Evolutionary conservation across 2,888 invertebrate species (phyloP).

Genomic region (Notocelia uddmanniana): DNA sequence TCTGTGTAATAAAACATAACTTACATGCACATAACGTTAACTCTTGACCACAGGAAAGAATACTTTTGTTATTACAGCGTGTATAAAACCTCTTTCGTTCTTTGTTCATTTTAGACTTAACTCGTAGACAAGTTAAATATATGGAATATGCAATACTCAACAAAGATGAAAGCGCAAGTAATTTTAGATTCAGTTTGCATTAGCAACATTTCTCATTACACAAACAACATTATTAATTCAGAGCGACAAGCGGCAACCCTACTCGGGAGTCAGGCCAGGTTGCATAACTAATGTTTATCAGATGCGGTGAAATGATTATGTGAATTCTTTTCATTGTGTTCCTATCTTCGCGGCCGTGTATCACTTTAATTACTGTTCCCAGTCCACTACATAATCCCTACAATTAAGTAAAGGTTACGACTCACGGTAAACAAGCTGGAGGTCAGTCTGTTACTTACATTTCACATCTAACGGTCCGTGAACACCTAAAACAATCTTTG

Average conservation of each 20-base stretch:
- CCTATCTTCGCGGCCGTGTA: constrained; percentile 45
- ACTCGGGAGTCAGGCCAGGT: constrained; percentile 48
- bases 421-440: constrained; percentile 29
- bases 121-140: not conserved
- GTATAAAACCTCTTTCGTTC: too few relatives aligned
- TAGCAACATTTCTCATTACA: constrained; percentile 21
- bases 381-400: constrained; percentile 48
- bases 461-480: not conserved
- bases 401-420: constrained; percentile 43
- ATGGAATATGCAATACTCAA: not conserved
- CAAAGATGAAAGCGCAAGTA: not conserved
- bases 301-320: constrained; percentile 60
- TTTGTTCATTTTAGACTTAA: not conserved
- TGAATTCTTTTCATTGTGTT: constrained; percentile 60
- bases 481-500: too few relatives aligned
- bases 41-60: too few relatives aligned
- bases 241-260: constrained; percentile 41
- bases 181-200: constrained; percentile 11
- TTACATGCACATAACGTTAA: too few relatives aligned
- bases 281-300: constrained; percentile 63
- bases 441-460: not conserved
- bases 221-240: constrained; percentile 18
- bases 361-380: constrained; percentile 52
- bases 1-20: too few relatives aligned
- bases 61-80: too few relatives aligned